These are phyloP conservation scores for Lamellibrachia columna DNA, from an alignment of 2,888 invertebrate species.

Conservation along the genomic window DNA sequence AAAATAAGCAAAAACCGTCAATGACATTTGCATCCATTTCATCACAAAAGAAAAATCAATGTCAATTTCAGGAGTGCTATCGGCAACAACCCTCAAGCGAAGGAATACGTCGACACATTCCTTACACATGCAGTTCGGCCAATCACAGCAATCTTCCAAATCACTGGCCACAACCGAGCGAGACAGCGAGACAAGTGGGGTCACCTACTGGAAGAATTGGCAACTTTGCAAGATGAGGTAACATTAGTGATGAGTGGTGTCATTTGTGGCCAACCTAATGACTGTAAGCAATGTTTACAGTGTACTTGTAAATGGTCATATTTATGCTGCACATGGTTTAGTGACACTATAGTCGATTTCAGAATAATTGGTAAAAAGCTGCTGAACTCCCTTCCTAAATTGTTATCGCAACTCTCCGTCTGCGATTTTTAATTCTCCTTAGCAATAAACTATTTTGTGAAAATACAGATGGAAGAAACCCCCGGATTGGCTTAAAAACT, in stretches of 20 bases:
- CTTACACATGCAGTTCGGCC: constrained; percentile 86
- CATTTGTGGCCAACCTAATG: background rate
- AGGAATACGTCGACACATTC: constrained; percentile 89
- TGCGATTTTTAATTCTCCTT: too few relatives aligned
- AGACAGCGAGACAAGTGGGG: constrained; percentile 93
- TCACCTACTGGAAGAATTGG: constrained; percentile 88
- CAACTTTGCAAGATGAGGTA: constrained; percentile 88
- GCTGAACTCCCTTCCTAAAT: too few relatives aligned
- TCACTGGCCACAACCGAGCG: constrained; percentile 94
- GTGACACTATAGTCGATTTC: too few relatives aligned
- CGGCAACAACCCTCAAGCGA: constrained; percentile 78
- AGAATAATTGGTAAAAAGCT: too few relatives aligned
- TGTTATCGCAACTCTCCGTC: too few relatives aligned
- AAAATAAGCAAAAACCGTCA: too few relatives aligned
- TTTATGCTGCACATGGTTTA: too few relatives aligned
- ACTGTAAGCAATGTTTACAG: background rate
- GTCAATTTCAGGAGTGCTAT: constrained; percentile 60
- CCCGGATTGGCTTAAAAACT: too few relatives aligned
- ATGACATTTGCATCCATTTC: background rate
- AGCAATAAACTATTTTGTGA: too few relatives aligned
- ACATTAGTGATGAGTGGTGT: constrained; percentile 8
- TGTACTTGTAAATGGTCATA: too few relatives aligned
- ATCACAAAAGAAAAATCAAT: background rate
- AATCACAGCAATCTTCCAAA: constrained; percentile 81
- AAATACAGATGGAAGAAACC: too few relatives aligned